Evolutionary conservation across 1,140 invertebrate species (phyloP), one percentile per base, ranked within the genome.

Genomic region (Drosophila mauritiana): DNA sequence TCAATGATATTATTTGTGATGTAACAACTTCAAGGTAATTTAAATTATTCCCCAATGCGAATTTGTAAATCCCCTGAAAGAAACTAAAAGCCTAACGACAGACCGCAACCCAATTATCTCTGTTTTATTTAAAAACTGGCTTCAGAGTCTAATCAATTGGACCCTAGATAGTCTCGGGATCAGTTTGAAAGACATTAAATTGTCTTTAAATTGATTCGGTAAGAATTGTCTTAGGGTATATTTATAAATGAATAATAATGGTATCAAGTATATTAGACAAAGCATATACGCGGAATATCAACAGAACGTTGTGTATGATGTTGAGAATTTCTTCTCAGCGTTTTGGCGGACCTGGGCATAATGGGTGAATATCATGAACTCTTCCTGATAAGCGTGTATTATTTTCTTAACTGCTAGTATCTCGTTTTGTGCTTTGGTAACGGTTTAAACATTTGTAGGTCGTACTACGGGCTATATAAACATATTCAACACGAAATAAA

Each of bases 241-340:
- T 86, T 85, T 89, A 88, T 88, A 88, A 83, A 89, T 83, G 77
- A 88, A 89, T 83, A 89, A 88, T 79, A 89, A 82, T 62, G 40
- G 49, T 54, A 62, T 58, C 69, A 76, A 65, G 56, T 34, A 42
- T 55, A 61, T 63, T 48, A 53, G 45, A 42, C 61, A 64, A 51
- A 42, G 27, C 7, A 31, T 31, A 31, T 39, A 48, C 11, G 45
- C 51, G 52, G 20, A 84, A 84, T 79, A 83, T 84, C 80, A 83
- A 72, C 46, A 75, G 40, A 51, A 55, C 43, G 42, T 22, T 36
- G 40, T 36, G 17, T 31, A 3, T 56, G 22, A 4, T 17, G n/a
- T 48, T n/a, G 6, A 7, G 12, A 31, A 15, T 22, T 34, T 15
- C 4, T 20, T 27, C 4, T n/a, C 27, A 15, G 1, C 13, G 13